Evolutionary conservation across 2,888 invertebrate species (phyloP).

Genomic region (Caenorhabditis parvicauda): DNA sequence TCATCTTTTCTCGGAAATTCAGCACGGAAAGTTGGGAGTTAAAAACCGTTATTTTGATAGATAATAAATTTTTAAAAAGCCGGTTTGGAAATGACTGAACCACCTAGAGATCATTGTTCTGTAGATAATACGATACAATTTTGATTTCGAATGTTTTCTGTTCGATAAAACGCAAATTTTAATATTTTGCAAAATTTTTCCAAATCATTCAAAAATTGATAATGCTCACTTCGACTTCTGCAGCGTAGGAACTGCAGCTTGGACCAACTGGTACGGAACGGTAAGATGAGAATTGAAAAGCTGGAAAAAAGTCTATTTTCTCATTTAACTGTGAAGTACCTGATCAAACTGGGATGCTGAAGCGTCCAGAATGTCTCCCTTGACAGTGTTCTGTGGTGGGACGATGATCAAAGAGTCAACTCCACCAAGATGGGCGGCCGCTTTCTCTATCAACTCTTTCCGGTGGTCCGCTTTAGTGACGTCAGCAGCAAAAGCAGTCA

Average conservation of each 20-base stretch:
- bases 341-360: conserved; percentile 23
- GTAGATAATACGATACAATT: no score
- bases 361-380: conserved; percentile 44
- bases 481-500: conserved; percentile 30
- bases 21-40: no score
- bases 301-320: conserved; percentile 14
- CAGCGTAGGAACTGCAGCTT: conserved; percentile 37
- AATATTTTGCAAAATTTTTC: background rate
- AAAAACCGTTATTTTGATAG: background rate
- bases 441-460: conserved; percentile 29
- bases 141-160: no score
- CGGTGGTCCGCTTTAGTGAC: conserved; percentile 18
- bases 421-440: conserved; percentile 23
- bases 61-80: background rate
- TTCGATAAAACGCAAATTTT: no score
- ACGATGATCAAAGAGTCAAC: conserved; percentile 32
- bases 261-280: conserved; percentile 42
- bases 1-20: no score
- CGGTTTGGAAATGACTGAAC: no score
- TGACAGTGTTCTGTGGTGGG: conserved; percentile 35
- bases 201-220: background rate
- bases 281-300: conserved; percentile 39
- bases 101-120: no score
- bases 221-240: conserved; percentile 38
- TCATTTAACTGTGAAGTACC: conserved; percentile 3